phyloP scores from a whole-genome alignment of 2,797 vertebrate genomes.

The Sebastes steindachneri region DNA sequence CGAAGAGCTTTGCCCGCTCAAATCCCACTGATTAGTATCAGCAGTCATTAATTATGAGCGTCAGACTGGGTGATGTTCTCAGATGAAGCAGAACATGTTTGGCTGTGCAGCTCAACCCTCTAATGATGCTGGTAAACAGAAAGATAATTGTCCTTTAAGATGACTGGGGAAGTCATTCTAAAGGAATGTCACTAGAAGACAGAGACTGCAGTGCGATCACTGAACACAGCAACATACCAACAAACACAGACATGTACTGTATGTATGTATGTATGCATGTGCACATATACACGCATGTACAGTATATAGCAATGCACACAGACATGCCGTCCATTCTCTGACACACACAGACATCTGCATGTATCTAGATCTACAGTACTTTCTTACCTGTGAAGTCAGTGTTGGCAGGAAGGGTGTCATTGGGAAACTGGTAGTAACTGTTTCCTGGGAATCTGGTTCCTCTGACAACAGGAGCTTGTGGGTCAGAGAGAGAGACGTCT shows the following conservation, averaged over 20 bases:
- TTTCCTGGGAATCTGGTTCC: conserved; percentile 89
- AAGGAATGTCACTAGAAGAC: conserved; percentile 60
- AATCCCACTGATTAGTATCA: conserved; percentile 81
- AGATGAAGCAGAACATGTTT: conserved; percentile 88
- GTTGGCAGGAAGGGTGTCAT: conserved; percentile 84
- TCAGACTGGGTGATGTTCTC: conserved; percentile 83
- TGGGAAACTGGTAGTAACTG: conserved; percentile 87
- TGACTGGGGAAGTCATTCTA: conserved; percentile 83
- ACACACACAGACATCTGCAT: not conserved
- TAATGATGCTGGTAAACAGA: conserved; percentile 88
- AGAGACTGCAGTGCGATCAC: conserved; percentile 31
- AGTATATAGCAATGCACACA: not conserved
- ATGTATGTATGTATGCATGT: not conserved
- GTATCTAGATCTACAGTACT: not conserved
- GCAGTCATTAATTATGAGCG: conserved; percentile 83
- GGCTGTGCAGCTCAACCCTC: conserved; percentile 84
- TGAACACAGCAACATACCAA: conserved; percentile 21
- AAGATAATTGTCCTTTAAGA: conserved; percentile 88
- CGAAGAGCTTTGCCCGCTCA: conserved; percentile 70
- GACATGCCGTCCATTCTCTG: not conserved
- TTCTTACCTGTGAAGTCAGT: conserved; percentile 90
- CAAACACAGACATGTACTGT: not conserved
- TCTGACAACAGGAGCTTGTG: conserved; percentile 76
- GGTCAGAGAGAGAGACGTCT: conserved; percentile 85
- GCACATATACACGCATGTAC: not conserved